These are phyloP conservation scores for Spea hammondii DNA, from an alignment of 2,797 vertebrate species.

Conservation along the genomic window DNA sequence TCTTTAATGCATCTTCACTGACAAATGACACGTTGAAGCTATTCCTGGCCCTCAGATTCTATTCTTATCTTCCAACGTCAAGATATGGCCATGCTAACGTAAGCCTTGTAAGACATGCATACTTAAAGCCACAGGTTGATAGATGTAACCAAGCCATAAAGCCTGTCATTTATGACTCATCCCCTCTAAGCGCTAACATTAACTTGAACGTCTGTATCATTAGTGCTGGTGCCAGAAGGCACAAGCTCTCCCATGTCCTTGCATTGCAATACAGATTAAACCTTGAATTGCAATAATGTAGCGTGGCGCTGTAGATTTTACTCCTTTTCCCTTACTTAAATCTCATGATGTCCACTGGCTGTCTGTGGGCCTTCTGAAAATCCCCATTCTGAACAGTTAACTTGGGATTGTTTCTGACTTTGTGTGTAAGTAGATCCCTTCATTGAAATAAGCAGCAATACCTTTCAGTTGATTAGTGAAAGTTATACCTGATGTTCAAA, in stretches of 20 bases:
- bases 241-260: slow-evolving; percentile 18
- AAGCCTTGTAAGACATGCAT: slow-evolving; percentile 28
- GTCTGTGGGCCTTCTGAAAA: not conserved
- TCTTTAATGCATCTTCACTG: slow-evolving; percentile 9
- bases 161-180: slow-evolving; percentile 40
- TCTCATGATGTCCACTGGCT: too few species aligned
- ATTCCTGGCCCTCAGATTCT: slow-evolving; percentile 19
- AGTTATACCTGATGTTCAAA: too few species aligned
- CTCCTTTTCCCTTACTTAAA: too few species aligned
- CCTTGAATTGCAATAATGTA: too few species aligned
- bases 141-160: slow-evolving; percentile 32
- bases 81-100: slow-evolving; percentile 29
- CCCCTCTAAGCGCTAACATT: slow-evolving; percentile 32
- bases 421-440: too few species aligned
- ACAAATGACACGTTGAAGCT: slow-evolving; percentile 19
- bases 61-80: slow-evolving; percentile 29
- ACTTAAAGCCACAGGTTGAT: slow-evolving; percentile 35
- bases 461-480: too few species aligned
- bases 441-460: too few species aligned
- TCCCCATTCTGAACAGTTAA: not conserved
- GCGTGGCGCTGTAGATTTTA: too few species aligned
- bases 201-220: slow-evolving; percentile 15
- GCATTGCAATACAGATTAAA: slow-evolving; percentile 19
- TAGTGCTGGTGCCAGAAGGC: slow-evolving; percentile 26
- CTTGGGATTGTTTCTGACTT: not conserved